Conservation (phyloP, 2,113 vertebrate genomes). For the Ondatra zibethicus region DNA sequence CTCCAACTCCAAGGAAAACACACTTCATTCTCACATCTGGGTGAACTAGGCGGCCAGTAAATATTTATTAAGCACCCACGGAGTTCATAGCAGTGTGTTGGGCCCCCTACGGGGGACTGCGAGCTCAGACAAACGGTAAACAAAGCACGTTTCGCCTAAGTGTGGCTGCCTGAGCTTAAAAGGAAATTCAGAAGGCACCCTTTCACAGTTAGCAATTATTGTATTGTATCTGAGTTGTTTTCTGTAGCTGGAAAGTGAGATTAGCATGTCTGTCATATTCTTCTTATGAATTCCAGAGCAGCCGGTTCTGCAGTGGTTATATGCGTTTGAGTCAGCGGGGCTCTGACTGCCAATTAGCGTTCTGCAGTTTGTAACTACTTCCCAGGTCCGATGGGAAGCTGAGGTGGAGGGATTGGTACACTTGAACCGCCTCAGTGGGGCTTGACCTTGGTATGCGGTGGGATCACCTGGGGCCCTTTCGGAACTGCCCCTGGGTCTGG, state of each 20-base stretch:
- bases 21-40: slow-evolving; percentile 21
- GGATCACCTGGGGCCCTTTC: background rate
- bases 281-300: background rate
- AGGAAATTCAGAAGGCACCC: background rate
- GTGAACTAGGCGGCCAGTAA: background rate
- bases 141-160: background rate
- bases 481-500: background rate
- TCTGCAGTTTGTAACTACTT: background rate
- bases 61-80: slow-evolving; percentile 52
- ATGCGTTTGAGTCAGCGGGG: background rate
- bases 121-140: slow-evolving; percentile 23
- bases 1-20: slow-evolving; percentile 3
- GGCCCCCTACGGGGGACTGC: background rate
- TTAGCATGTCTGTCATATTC: background rate
- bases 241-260: slow-evolving; percentile 24
- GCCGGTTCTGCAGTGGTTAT: background rate
- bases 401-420: fast-evolving
- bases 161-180: background rate
- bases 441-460: background rate
- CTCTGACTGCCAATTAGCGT: background rate
- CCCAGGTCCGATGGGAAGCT: background rate
- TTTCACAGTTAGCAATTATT: slow-evolving; percentile 33
- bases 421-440: background rate
- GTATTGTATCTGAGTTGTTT: slow-evolving; percentile 43
- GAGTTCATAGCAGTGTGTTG: background rate